Conservation (phyloP, 2,888 invertebrate species). For the Seira sanloemensis region DNA sequence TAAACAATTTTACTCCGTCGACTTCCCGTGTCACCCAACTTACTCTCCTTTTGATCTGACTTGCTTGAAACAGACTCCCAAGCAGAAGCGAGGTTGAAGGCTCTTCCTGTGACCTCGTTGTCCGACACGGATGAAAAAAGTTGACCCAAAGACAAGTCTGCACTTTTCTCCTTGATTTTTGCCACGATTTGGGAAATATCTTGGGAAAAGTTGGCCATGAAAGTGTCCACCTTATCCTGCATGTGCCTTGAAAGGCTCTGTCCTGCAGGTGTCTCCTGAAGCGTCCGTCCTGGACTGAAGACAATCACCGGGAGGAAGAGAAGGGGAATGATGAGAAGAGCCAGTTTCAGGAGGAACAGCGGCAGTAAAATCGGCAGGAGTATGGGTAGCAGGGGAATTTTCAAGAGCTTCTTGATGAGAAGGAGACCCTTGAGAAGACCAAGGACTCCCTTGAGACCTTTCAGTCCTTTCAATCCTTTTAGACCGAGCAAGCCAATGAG, state of each 20-base stretch:
- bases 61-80: too few relatives aligned
- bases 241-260: conserved; percentile 22
- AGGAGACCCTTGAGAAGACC: conserved; percentile 20
- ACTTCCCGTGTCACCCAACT: conserved; percentile 35
- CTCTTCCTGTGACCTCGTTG: conserved; percentile 22
- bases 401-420: conserved; percentile 29
- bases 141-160: conserved; percentile 12
- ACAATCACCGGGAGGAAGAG: conserved; percentile 39
- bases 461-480: conserved; percentile 32
- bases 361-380: conserved; percentile 34
- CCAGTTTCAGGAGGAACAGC: conserved; percentile 36
- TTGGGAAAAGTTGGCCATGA: conserved; percentile 42
- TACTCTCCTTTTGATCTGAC: too few relatives aligned
- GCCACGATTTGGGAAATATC: conserved; percentile 35
- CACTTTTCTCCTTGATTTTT: conserved; percentile 36
- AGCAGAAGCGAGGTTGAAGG: too few relatives aligned
- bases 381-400: conserved; percentile 35
- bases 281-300: conserved; percentile 18
- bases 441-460: conserved; percentile 23
- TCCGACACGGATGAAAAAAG: not conserved
- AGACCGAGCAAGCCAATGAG: conserved; percentile 33
- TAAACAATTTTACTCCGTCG: conserved; percentile 42
- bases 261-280: conserved; percentile 33
- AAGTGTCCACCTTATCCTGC: conserved; percentile 32
- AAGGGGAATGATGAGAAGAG: conserved; percentile 29